Evolutionary conservation across 2,888 invertebrate species (phyloP), one percentile per base, ranked within the genome.

Genomic region (Halictus quadricinctus): DNA sequence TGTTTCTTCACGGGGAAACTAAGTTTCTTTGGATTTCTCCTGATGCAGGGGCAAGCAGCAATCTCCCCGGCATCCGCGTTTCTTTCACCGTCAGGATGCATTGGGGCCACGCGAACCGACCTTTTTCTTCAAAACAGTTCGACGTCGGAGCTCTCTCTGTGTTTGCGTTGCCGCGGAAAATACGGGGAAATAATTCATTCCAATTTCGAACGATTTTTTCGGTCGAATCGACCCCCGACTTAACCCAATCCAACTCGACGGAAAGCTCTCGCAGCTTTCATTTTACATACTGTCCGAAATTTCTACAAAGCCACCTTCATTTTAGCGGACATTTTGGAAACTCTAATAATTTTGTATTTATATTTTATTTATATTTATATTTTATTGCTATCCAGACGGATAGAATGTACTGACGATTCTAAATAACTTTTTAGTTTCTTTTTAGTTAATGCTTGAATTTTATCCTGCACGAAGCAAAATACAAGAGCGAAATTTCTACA

Each of bases 21-120:
- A 84, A 87, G 80, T 88, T 87, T 76, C 88, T 88, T 87, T 75
- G 79, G 81, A 88, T 89, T 84, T 75, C 72, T 54, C 83, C 81
- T 86, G 29, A 75, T 60, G 82, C 80, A 83, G 58, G 70, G 66
- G 72, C 73, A 82, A 77, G 72, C 76, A 66, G 76, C 84, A 87
- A 88, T 87, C 85, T 79, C 66, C 84, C 85, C 70, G n/a, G 69
- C 64, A 76, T 72, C 75, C 66, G 21, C 46, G 43, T 72, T 83
- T 81, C 82, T 76, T 77, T 64, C 66, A 21, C 29, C 50, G 29
- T 41, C 69, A n/a, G 43, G 48, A 72, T 50, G 50, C 70, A 64
- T 70, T n/a, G 72, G 41, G 29, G 60, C 60, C 76, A 48, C 41
- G 21, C n/a, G 70, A 72, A 58, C 72, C 48, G 48, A 48, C 43